Conservation (phyloP, 2,113 vertebrate species). For the Rhombomys opimus region DNA sequence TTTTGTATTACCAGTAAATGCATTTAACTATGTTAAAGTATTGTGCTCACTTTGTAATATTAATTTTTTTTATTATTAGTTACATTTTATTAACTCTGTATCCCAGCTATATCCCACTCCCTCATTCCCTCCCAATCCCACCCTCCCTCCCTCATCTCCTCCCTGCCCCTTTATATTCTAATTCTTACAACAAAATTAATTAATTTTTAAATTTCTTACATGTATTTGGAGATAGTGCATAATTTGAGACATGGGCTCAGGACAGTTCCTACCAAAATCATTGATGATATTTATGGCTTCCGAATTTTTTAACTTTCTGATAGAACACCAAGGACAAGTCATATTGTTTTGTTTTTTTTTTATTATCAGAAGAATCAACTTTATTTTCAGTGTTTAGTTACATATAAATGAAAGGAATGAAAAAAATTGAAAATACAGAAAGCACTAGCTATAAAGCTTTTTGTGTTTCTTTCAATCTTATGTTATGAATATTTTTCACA, state of each 20-base stretch:
- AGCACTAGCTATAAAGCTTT: neutral
- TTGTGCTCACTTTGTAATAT: neutral
- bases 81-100: too few relatives aligned
- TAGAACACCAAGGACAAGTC: neutral
- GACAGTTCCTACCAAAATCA: constrained; percentile 54
- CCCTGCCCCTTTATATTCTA: neutral
- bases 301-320: constrained; percentile 39
- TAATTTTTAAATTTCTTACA: constrained; percentile 59
- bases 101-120: too few relatives aligned
- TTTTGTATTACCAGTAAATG: neutral
- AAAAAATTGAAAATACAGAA: neutral
- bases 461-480: neutral
- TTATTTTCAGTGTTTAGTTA: constrained; percentile 43
- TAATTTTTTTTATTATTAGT: neutral
- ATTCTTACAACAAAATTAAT: constrained; percentile 48
- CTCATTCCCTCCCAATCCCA: too few relatives aligned
- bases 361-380: constrained; percentile 17
- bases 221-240: neutral
- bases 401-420: neutral
- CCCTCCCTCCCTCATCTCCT: too few relatives aligned
- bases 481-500: neutral
- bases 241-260: constrained; percentile 25
- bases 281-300: neutral
- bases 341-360: too few relatives aligned
- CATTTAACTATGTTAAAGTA: neutral